Base-by-base conservation (phyloP, 2,888 invertebrate genomes). In the Hirtodrosophila confusa region DNA sequence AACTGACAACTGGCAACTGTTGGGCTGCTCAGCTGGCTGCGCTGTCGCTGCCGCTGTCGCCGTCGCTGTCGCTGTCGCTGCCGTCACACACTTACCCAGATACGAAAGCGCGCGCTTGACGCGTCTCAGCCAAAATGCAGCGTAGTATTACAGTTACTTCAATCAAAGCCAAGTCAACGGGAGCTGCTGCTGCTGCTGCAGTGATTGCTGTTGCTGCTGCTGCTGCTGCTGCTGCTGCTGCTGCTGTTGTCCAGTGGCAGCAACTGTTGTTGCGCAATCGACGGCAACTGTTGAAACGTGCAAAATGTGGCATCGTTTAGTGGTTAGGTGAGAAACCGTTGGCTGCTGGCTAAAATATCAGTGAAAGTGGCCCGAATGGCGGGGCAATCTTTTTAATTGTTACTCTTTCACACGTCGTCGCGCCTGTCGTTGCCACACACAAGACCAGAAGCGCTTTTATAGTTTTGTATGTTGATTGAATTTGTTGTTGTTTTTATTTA, bases 21-120 rank as follows among this genome's bases (percentile, higher is more conserved):
- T 17, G 17, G 17, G 17, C 17, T 17, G 17, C 17, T 17, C 17
- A 17, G 55, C 8, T 1, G 3, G 6, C 71, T 8, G 63, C 56
- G 71, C 71, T 40, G 73, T 29, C 51, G 60, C 50, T n/a, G 63
- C 43, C 61, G 84, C n/a, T n/a, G n/a, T n/a, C n/a, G n/a, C n/a
- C n/a, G n/a, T n/a, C n/a, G n/a, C n/a, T n/a, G n/a, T n/a, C 56
- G 71, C 71, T 40, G 73, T 29, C 51, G 60, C 50, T n/a, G 63
- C 43, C 61, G 84, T 79, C 86, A 86, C 84, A 85, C 88, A 85
- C 78, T 88, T 78, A 85, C 84, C 84, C 75, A 85, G 84, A 85
- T 85, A 85, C 65, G 77, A 55, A 12, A 37, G 44, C 51, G 62
- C 64, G 24, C 31, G 17, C 29, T 62, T 2, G 54, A 29, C 39